A percentile compares a stretch with the other conserved stretches of the same genome.
These are phyloP conservation scores for Caenorhabditis plicata DNA, from an alignment of 2,888 invertebrate species.

Conservation along the genomic window DNA sequence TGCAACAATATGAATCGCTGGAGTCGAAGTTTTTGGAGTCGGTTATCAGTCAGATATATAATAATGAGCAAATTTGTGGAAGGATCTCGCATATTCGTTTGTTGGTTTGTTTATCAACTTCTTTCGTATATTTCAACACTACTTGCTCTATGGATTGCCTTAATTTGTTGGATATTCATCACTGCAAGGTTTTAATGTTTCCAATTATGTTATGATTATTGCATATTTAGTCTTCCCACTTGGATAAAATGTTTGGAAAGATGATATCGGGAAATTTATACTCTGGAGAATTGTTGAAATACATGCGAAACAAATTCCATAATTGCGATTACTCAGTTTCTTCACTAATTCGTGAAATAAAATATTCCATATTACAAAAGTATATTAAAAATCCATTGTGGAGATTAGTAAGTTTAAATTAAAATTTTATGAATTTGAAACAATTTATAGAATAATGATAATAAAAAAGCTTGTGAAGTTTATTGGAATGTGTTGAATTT, in stretches of 20 bases:
- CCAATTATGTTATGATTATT: background rate
- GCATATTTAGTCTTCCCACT: conserved; percentile 13
- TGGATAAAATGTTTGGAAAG: conserved; percentile 14
- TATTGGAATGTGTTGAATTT: conserved; percentile 1
- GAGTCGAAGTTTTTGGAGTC: conserved; percentile 13
- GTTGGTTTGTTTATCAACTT: conserved; percentile 21
- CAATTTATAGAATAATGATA: too few species aligned
- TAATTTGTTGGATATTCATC: conserved; percentile 12
- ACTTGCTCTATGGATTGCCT: conserved; percentile 15
- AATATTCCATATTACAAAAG: conserved; percentile 17
- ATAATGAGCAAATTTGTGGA: conserved; percentile 1
- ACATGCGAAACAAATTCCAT: conserved; percentile 9
- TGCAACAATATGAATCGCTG: conserved; percentile 31
- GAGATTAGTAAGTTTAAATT: conserved; percentile 1
- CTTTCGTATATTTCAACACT: conserved; percentile 10
- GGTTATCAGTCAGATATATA: conserved; percentile 13
- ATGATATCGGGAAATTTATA: conserved; percentile 12
- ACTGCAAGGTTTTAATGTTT: conserved; percentile 10
- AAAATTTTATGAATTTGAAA: background rate
- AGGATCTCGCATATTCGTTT: conserved; percentile 7
- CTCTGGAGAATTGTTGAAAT: conserved; percentile 12
- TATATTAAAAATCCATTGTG: conserved; percentile 21
- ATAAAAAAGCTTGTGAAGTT: background rate
- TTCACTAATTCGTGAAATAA: conserved; percentile 10
- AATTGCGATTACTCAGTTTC: conserved; percentile 19